Evolutionary conservation across 2,113 vertebrate species (phyloP), one percentile per base, ranked within the genome.

Genomic region (Hyaena hyaena): DNA sequence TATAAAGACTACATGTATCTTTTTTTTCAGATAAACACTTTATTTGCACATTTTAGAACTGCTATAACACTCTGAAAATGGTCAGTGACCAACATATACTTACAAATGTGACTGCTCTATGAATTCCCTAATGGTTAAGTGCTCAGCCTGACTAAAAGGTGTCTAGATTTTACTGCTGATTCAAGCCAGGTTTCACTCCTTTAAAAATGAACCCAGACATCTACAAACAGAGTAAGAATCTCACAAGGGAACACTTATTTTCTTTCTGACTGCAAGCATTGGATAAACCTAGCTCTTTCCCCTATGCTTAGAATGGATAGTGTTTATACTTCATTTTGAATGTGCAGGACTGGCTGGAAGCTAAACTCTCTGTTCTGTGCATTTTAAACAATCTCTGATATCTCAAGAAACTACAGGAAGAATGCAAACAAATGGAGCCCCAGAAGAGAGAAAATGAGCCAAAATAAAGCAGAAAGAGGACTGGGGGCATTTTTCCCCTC

Each of bases 401-500:
- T 24, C n/a, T 83, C 93, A 91, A 92, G 58, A 84, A 73, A 93
- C 88, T 33, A 61, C 10, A 90, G 55, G 55, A 82, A 76, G 55
- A 69, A 90, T 61, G 6, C 35, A 93, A 65, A 82, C 4, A 15
- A 81, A 88, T 35, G 12, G 1, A 96, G 80, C 33, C 5, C 63
- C 28, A 97, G 79, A 77, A 63, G 77, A 92, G 8, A 11, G 5
- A 96, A 98, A 95, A 9, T 50, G 24, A 95, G 43, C 9, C 39
- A 71, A 84, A 93, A 50, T 63, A 71, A 92, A 90, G n/a, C 65
- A 81, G 96, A 88, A 4, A 5, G 0, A 17, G 11, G 50, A 84
- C 48, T 16, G 4, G 0, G 80, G 17, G 0, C 43, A 43, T n/a
- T 81, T 7, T 16, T 16, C 24, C 26, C 68, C 73, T 48, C 45